Evolutionary conservation across 2,797 vertebrate genomes (phyloP).

Genomic region (Balearica regulorum): DNA sequence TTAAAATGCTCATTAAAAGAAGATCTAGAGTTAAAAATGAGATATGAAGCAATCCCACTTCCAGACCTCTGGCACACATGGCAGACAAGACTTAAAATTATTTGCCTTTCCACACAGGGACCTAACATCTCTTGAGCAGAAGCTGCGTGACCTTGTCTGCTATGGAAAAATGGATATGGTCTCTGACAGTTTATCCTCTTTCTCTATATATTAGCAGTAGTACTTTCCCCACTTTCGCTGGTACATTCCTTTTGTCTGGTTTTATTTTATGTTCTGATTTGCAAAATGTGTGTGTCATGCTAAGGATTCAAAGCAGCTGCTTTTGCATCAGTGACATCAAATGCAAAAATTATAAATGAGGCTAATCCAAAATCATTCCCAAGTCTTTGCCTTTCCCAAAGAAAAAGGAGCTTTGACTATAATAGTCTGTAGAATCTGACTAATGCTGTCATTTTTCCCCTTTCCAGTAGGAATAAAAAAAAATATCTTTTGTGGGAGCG

Average conservation of each 20-base stretch:
- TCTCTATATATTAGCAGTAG: neutral
- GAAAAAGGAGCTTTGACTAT: neutral
- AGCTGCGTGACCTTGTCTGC: neutral
- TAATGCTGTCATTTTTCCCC: neutral
- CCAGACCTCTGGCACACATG: neutral
- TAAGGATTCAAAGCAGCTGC: neutral
- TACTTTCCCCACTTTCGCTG: neutral
- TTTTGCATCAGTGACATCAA: neutral
- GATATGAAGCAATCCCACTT: neutral
- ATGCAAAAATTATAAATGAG: slow-evolving; percentile 21
- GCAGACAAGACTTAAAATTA: neutral
- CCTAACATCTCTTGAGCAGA: neutral
- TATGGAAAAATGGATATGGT: neutral
- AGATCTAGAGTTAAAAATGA: neutral
- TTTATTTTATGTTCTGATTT: neutral
- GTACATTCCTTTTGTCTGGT: neutral
- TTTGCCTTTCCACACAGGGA: neutral
- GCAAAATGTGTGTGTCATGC: neutral
- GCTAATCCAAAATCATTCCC: slow-evolving; percentile 12
- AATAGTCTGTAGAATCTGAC: slow-evolving; percentile 13
- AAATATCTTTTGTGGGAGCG: neutral
- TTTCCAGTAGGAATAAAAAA: neutral
- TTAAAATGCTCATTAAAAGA: neutral
- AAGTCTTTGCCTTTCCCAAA: neutral
- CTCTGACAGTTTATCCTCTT: neutral